These are phyloP conservation scores for Podargus strigoides DNA, from an alignment of 2,797 vertebrate genomes.

Conservation along the genomic window DNA sequence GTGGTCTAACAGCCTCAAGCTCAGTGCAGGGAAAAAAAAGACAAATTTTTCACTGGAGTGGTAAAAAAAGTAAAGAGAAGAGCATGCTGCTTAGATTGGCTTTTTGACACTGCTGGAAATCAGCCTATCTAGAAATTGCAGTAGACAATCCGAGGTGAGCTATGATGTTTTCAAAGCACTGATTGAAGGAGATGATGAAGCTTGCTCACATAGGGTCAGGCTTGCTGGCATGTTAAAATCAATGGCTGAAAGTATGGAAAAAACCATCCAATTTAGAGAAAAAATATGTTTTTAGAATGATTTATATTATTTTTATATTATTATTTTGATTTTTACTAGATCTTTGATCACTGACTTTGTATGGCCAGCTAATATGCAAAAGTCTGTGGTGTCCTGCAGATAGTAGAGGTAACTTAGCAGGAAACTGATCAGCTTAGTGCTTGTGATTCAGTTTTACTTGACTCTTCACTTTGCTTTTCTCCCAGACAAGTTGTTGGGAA, in stretches of 20 bases:
- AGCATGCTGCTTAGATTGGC: background rate
- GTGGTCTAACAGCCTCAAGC: background rate
- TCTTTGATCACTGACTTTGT: background rate
- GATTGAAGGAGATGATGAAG: background rate
- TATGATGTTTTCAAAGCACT: background rate
- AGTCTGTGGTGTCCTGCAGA: constrained; percentile 18
- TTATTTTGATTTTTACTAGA: background rate
- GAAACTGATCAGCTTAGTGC: background rate
- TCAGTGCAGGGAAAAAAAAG: background rate
- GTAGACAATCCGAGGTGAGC: background rate
- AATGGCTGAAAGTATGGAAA: background rate
- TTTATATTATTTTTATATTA: background rate
- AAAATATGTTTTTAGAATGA: background rate
- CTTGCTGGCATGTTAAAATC: constrained; percentile 16
- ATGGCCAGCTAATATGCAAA: background rate
- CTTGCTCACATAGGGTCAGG: background rate
- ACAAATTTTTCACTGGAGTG: background rate
- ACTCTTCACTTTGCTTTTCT: background rate
- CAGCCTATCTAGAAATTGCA: background rate
- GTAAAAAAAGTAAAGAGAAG: background rate
- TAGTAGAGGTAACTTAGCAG: background rate
- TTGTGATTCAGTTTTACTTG: constrained; percentile 25
- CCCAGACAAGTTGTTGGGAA: background rate
- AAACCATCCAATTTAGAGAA: background rate
- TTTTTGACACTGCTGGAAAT: background rate